Conservation (phyloP, 1,140 invertebrate species). For the Calephelis nemesis region DNA sequence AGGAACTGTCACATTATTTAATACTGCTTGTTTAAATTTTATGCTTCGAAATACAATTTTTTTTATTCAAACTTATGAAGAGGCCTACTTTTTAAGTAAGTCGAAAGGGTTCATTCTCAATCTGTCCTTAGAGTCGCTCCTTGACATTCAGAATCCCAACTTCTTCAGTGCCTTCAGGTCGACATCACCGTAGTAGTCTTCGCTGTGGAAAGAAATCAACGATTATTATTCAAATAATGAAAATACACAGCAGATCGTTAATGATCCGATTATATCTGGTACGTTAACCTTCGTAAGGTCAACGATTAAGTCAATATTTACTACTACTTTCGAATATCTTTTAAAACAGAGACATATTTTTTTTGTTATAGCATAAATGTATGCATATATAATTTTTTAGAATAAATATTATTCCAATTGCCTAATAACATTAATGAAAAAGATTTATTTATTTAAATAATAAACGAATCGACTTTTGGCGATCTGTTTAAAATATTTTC, state of each 20-base stretch:
- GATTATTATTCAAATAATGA: neutral
- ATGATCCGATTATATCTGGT: too few relatives aligned
- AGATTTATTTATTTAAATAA: too few relatives aligned
- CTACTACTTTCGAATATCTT: too few relatives aligned
- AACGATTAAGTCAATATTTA: too few relatives aligned
- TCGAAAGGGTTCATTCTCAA: constrained; percentile 67
- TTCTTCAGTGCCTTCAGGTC: constrained; percentile 90
- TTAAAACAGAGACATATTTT: too few relatives aligned
- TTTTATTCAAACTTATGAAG: constrained; percentile 37
- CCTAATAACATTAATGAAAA: too few relatives aligned
- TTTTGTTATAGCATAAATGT: too few relatives aligned
- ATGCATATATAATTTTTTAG: too few relatives aligned
- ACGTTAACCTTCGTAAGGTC: too few relatives aligned
- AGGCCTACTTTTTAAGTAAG: constrained; percentile 55
- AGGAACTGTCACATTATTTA: constrained; percentile 3
- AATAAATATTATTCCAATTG: too few relatives aligned
- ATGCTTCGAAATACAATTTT: constrained; percentile 8
- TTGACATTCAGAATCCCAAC: constrained; percentile 83
- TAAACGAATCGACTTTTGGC: too few relatives aligned
- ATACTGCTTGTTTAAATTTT: constrained; percentile 16
- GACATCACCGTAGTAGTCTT: constrained; percentile 92
- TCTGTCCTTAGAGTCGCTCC: constrained; percentile 70
- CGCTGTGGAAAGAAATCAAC: constrained; percentile 79
- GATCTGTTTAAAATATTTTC: too few relatives aligned
- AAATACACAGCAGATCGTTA: neutral